Conservation (phyloP, 2,888 invertebrate species). For the Neoaliturus tenellus region DNA sequence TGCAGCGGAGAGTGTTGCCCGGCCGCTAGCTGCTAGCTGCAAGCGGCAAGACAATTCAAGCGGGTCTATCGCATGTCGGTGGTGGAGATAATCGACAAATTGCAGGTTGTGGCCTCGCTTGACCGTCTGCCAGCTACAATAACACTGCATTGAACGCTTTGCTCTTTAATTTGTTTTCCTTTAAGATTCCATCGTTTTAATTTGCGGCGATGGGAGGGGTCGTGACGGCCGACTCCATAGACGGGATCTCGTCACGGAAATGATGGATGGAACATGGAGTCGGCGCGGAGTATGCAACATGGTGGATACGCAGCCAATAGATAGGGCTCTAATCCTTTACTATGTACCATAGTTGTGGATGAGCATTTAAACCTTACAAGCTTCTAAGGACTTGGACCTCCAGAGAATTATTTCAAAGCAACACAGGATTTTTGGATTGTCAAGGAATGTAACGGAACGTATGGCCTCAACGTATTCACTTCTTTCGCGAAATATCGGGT, state of each 20-base stretch:
- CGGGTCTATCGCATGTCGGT: constrained; percentile 22
- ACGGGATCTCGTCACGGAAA: constrained; percentile 5
- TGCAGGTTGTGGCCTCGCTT: background rate
- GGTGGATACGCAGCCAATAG: no score
- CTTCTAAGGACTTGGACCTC: no score
- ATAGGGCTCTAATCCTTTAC: no score
- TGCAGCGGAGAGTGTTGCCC: background rate
- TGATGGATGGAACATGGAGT: background rate
- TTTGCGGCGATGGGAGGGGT: constrained; percentile 1
- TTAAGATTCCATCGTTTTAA: constrained; percentile 30
- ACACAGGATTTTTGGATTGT: no score
- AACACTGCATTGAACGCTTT: constrained; percentile 11
- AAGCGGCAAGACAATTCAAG: constrained; percentile 5
- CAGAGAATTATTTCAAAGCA: no score
- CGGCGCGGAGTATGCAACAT: no score
- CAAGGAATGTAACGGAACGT: no score
- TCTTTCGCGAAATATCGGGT: no score
- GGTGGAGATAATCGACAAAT: constrained; percentile 19
- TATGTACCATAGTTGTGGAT: no score
- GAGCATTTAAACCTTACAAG: no score
- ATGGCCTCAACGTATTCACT: no score
- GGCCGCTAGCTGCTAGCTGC: no score
- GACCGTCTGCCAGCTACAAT: constrained; percentile 27
- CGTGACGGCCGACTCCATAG: background rate
- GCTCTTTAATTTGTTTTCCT: constrained; percentile 31